Evolutionary conservation across 2,113 vertebrate genomes (phyloP).

Genomic region (Oreotrochilus melanogaster): DNA sequence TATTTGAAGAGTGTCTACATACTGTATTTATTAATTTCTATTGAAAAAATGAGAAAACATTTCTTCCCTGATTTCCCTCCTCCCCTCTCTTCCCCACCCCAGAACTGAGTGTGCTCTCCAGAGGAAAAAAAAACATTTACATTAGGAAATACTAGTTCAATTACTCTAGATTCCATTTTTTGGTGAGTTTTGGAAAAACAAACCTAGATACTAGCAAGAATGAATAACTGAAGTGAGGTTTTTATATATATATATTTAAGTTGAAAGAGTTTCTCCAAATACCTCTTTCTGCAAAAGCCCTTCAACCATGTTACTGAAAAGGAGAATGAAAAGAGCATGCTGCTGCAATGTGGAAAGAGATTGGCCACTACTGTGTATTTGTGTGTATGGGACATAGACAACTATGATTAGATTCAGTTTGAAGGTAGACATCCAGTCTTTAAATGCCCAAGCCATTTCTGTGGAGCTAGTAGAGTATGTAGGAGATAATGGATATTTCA

Average conservation of each 20-base stretch:
- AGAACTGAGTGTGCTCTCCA: background rate
- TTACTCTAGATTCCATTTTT: background rate
- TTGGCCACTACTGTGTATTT: fast-evolving
- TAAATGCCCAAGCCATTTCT: background rate
- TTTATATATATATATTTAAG: background rate
- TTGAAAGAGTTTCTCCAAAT: background rate
- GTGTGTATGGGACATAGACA: background rate
- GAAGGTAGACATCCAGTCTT: background rate
- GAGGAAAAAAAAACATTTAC: background rate
- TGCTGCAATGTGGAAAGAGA: fast-evolving
- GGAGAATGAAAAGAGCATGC: background rate
- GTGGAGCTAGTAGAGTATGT: background rate
- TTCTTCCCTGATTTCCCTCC: background rate
- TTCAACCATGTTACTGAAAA: background rate
- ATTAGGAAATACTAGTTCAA: background rate
- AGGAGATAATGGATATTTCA: background rate
- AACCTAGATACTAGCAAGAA: background rate
- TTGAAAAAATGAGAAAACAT: background rate
- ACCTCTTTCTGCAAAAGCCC: background rate
- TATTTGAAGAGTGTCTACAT: background rate
- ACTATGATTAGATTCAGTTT: background rate
- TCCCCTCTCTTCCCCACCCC: no score
- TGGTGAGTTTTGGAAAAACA: background rate
- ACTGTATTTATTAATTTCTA: background rate
- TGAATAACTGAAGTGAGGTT: background rate